phyloP scores from a whole-genome alignment of 2,113 vertebrate species.

The Elachura formosa region DNA sequence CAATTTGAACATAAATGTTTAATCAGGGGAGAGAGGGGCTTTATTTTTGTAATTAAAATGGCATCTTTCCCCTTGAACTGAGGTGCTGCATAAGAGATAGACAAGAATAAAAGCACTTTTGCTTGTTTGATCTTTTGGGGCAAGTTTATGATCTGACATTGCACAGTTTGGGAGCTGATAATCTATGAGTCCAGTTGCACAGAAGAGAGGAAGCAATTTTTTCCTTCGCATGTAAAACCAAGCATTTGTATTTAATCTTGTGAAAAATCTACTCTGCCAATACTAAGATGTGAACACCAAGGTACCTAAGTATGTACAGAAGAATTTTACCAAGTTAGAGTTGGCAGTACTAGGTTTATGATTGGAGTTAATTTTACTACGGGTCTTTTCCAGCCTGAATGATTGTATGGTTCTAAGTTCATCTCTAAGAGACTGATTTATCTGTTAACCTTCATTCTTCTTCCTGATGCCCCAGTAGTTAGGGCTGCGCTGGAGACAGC shows the following conservation, averaged over 20 bases:
- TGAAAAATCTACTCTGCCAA: neutral
- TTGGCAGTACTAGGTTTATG: neutral
- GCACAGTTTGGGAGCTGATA: neutral
- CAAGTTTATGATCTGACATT: neutral
- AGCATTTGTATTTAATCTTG: neutral
- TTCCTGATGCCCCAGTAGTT: neutral
- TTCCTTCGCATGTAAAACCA: neutral
- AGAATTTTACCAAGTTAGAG: neutral
- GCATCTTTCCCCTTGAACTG: neutral
- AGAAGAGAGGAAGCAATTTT: neutral
- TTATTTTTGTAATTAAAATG: neutral
- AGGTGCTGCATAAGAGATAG: neutral
- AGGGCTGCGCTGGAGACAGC: neutral
- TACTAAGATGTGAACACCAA: neutral
- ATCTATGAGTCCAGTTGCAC: neutral
- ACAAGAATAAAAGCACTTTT: neutral
- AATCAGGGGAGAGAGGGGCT: neutral
- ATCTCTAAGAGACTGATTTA: neutral
- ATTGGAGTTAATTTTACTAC: neutral
- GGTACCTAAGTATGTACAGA: neutral
- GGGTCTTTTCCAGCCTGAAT: neutral
- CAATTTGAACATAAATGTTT: neutral
- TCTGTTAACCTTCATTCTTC: neutral
- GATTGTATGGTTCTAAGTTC: neutral
- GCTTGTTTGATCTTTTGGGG: neutral